Percentiles rank a stretch among this genome's conserved stretches.
These are phyloP conservation scores for Escarpia spicata DNA, from an alignment of 2,888 invertebrate genomes.

Conservation along the genomic window DNA sequence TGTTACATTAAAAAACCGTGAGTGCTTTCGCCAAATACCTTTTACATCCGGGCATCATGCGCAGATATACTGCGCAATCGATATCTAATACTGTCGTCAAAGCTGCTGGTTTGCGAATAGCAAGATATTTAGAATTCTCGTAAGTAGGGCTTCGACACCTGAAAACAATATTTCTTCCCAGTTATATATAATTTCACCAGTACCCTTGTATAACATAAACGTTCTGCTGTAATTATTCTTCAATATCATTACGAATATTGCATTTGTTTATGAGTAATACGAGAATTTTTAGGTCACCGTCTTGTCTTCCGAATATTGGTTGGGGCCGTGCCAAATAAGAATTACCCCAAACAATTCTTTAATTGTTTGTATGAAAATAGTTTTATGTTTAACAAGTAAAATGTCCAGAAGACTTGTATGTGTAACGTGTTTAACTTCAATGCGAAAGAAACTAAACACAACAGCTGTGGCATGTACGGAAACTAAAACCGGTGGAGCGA, in stretches of 20 bases:
- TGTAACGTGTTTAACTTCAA: slow-evolving; percentile 2
- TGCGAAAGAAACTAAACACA: background rate
- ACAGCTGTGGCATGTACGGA: background rate
- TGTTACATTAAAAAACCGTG: background rate
- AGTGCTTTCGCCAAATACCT: slow-evolving; percentile 16
- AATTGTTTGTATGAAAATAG: slow-evolving; percentile 16
- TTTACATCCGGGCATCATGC: slow-evolving; percentile 16
- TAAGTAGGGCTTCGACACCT: slow-evolving; percentile 2
- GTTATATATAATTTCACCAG: background rate
- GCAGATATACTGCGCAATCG: slow-evolving; percentile 6
- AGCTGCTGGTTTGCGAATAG: slow-evolving; percentile 12
- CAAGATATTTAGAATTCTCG: slow-evolving; percentile 11
- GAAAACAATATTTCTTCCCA: background rate
- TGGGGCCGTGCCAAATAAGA: background rate
- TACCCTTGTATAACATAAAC: background rate
- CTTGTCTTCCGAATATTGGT: background rate
- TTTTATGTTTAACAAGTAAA: background rate
- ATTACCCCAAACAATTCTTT: background rate
- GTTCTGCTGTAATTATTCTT: background rate
- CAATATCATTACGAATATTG: background rate
- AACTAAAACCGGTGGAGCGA: background rate
- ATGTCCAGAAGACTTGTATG: background rate
- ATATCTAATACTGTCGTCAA: slow-evolving; percentile 16
- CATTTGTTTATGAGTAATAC: slow-evolving; percentile 1
- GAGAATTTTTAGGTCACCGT: background rate